Conservation (phyloP, 2,113 vertebrate species). For the Paracanthobrama guichenoti region DNA sequence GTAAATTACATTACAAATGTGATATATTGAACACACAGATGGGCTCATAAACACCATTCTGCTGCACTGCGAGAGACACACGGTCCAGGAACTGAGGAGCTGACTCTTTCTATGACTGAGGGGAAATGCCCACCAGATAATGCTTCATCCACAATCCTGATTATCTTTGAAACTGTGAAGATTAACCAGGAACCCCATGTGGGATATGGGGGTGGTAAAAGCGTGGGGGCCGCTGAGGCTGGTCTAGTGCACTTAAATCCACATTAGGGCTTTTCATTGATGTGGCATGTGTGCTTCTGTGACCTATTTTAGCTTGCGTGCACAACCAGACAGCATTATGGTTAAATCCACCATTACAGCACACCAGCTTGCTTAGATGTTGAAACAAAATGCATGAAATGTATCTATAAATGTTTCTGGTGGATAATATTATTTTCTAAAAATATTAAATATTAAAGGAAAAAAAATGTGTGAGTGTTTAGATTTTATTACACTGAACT, state of each 20-base stretch:
- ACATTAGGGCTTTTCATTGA: slow-evolving; percentile 27
- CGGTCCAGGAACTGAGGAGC: not conserved
- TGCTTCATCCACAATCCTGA: slow-evolving; percentile 24
- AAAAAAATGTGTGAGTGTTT: too few relatives aligned
- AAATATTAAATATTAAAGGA: not conserved
- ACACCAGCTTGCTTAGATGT: not conserved
- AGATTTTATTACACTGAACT: not conserved
- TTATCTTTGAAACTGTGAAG: slow-evolving; percentile 1
- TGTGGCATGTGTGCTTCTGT: slow-evolving; percentile 20
- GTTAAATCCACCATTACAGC: slow-evolving; percentile 10
- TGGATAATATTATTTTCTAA: not conserved
- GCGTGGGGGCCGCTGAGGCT: not conserved
- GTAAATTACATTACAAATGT: too few relatives aligned
- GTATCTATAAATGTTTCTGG: not conserved
- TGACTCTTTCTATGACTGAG: not conserved
- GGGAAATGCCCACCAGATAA: slow-evolving; percentile 34
- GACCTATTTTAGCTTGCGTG: slow-evolving; percentile 35
- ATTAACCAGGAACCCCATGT: slow-evolving; percentile 19
- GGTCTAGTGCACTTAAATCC: slow-evolving; percentile 32
- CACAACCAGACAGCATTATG: not conserved
- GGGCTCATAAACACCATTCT: slow-evolving; percentile 26
- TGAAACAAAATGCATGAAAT: not conserved
- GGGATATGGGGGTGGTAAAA: not conserved
- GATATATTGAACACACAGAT: not conserved
- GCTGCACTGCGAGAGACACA: not conserved